Evolutionary conservation across 2,888 invertebrate genomes (phyloP), one percentile per base, ranked within the genome.

Genomic region (Clunio marinus): DNA sequence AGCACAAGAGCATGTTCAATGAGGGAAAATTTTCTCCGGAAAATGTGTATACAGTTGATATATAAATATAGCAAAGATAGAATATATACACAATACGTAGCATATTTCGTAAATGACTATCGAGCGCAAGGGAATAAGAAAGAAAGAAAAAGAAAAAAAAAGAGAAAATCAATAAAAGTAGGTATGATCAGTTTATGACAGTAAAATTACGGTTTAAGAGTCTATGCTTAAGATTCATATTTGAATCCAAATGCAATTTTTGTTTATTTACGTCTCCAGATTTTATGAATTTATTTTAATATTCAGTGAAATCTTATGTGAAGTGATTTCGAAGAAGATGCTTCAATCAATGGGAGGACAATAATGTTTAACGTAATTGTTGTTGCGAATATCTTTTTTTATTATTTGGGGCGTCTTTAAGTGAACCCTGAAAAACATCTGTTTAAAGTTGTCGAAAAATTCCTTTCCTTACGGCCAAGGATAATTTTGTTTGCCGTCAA

Each of bases 121-220:
- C n/a, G n/a, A n/a, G n/a, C 32, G 32, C 4, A 32, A 32, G 32
- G 32, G 32, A 10, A 10, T 32, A 32, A 32, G n/a, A n/a, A n/a
- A n/a, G n/a, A n/a, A n/a, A n/a, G n/a, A 17, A 22, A 13, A 41
- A 15, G 15, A 41, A 41, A 41, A n/a, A 20, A 59, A 15, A 63
- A 45, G n/a, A n/a, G 20, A 46, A 63, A 63, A 63, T 63, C 63
- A 46, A 63, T 63, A 63, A 63, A 63, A 63, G 32, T 63, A 46
- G 63, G 63, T 63, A 63, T 63, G 60, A 60, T 60, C 60, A 60
- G 60, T 60, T 60, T 13, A 60, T 22, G 51, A 22, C 20, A 20
- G 22, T 20, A n/a, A n/a, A n/a, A n/a, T n/a, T n/a, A n/a, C n/a
- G n/a, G n/a, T n/a, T n/a, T n/a, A n/a, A n/a, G n/a, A n/a, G 32